Conservation (phyloP, 2,113 vertebrate species). For the Potamarius usumacintae region DNA sequence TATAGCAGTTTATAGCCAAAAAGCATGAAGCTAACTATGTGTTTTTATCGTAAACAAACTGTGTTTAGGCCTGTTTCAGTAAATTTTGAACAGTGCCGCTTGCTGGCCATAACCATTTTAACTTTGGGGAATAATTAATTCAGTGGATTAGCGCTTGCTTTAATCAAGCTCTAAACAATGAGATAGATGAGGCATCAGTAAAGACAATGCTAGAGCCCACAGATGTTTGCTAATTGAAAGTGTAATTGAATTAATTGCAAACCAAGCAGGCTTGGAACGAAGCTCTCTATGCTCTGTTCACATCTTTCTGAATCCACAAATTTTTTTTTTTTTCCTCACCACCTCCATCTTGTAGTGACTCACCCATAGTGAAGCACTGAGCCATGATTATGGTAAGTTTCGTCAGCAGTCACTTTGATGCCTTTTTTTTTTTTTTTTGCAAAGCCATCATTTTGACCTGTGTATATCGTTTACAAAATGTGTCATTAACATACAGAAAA, state of each 20-base stretch:
- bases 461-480: too few relatives aligned
- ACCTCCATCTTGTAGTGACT: background rate
- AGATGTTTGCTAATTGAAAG: constrained; percentile 16
- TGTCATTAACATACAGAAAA: too few relatives aligned
- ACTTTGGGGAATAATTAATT: constrained; percentile 16
- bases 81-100: background rate
- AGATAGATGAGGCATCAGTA: background rate
- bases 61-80: background rate
- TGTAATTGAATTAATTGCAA: background rate
- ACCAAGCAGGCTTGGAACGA: background rate
- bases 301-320: background rate
- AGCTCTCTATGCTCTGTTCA: background rate
- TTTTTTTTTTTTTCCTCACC: background rate
- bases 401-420: background rate
- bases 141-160: background rate
- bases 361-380: too few relatives aligned
- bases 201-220: background rate
- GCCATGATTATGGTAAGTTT: background rate
- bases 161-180: background rate
- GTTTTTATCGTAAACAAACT: background rate
- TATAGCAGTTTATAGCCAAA: background rate
- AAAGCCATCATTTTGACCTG: too few relatives aligned
- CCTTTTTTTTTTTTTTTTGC: too few relatives aligned
- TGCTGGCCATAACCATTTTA: background rate
- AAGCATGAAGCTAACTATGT: background rate